Percentiles rank a stretch among this genome's conserved stretches.
phyloP scores from a whole-genome alignment of 2,888 invertebrate species.

The Temnothorax rugatulus region DNA sequence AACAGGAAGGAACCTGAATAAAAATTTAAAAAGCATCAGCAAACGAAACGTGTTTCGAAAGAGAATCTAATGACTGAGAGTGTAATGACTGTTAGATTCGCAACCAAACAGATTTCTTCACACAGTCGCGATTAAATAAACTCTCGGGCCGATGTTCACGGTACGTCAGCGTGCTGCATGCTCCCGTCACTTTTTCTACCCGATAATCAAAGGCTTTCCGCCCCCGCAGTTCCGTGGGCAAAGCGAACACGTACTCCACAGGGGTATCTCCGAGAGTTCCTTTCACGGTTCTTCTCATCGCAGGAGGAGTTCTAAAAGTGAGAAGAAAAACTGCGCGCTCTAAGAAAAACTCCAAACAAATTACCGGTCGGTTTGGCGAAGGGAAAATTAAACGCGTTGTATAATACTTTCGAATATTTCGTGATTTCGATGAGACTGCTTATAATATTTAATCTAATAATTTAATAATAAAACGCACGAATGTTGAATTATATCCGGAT shows the following conservation, averaged over 20 bases:
- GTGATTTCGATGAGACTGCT: neutral
- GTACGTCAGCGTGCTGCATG: neutral
- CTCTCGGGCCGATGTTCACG: neutral
- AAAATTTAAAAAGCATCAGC: slow-evolving; percentile 11
- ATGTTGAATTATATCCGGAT: slow-evolving; percentile 7
- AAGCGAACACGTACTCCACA: slow-evolving; percentile 42
- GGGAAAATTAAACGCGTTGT: neutral
- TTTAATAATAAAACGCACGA: neutral
- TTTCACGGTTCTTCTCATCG: slow-evolving; percentile 43
- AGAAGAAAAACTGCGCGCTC: slow-evolving; percentile 2
- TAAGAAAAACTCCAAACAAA: neutral
- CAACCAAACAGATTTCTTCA: neutral
- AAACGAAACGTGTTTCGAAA: neutral
- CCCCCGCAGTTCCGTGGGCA: slow-evolving; percentile 36
- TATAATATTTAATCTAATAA: neutral
- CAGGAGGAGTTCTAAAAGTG: neutral
- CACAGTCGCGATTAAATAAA: slow-evolving; percentile 36
- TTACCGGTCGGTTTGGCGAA: neutral
- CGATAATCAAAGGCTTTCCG: slow-evolving; percentile 52
- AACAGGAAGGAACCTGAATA: neutral
- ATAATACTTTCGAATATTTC: neutral
- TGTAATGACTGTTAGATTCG: slow-evolving; percentile 6
- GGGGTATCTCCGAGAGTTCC: slow-evolving; percentile 15
- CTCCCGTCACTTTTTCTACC: slow-evolving; percentile 13
- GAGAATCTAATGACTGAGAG: neutral